Evolutionary conservation across 2,113 vertebrate genomes (phyloP).

Genomic region (Fulmarus glacialis): DNA sequence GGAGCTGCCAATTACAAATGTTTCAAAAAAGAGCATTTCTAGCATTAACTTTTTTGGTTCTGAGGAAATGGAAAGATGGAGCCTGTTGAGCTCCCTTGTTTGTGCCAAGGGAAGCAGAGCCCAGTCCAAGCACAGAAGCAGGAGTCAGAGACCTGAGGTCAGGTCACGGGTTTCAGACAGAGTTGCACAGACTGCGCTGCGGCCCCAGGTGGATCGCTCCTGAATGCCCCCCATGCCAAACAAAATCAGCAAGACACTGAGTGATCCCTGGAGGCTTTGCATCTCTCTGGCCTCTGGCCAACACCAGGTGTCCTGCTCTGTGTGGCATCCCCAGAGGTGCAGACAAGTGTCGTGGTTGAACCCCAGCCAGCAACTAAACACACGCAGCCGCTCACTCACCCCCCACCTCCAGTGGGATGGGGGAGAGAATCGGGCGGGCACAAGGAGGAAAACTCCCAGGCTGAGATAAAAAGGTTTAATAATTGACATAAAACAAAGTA

Average conservation of each 20-base stretch:
- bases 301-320: neutral
- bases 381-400: too few species aligned
- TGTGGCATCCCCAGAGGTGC: neutral
- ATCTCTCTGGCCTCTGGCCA: neutral
- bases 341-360: neutral
- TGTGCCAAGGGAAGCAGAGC: neutral
- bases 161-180: neutral
- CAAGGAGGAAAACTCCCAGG: too few species aligned
- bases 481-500: too few species aligned
- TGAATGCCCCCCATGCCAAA: neutral
- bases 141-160: neutral
- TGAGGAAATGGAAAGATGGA: neutral
- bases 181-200: accelerated
- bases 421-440: too few species aligned
- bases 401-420: too few species aligned
- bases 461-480: too few species aligned
- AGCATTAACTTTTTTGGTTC: neutral
- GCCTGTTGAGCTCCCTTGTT: neutral
- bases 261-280: neutral
- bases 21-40: slow-evolving; percentile 6
- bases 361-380: too few species aligned
- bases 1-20: slow-evolving; percentile 24
- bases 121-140: neutral
- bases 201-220: neutral
- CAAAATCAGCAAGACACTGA: neutral